phyloP scores from a whole-genome alignment of 1,140 invertebrate species.

The Aplysia californica region DNA sequence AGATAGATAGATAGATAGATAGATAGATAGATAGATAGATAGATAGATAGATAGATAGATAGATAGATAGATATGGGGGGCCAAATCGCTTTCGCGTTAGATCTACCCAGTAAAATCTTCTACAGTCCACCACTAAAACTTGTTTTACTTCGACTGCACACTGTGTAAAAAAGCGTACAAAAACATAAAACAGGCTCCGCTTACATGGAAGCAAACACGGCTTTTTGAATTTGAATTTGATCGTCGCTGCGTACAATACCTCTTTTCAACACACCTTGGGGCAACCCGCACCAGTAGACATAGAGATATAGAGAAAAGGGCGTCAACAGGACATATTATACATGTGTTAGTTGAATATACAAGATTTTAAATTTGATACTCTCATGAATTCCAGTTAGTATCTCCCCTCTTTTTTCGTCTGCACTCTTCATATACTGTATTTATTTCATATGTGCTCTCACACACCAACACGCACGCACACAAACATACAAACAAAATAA shows the following conservation, averaged over 20 bases:
- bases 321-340: not conserved
- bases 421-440: not conserved
- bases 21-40: not conserved
- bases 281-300: not conserved
- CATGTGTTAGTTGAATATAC: not conserved
- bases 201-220: not conserved
- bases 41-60: not conserved
- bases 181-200: not conserved
- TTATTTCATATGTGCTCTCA: not conserved
- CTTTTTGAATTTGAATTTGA: not conserved
- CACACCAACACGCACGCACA: no score
- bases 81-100: not conserved
- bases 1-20: not conserved
- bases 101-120: not conserved
- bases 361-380: not conserved
- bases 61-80: not conserved
- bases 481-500: no score
- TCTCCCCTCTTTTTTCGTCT: not conserved
- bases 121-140: not conserved
- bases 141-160: not conserved
- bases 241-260: not conserved
- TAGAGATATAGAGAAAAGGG: not conserved
- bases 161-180: not conserved
- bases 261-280: not conserved
- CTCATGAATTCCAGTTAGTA: not conserved